Base-by-base conservation (phyloP, 2,113 vertebrate species). In the Lepisosteus oculatus region DNA sequence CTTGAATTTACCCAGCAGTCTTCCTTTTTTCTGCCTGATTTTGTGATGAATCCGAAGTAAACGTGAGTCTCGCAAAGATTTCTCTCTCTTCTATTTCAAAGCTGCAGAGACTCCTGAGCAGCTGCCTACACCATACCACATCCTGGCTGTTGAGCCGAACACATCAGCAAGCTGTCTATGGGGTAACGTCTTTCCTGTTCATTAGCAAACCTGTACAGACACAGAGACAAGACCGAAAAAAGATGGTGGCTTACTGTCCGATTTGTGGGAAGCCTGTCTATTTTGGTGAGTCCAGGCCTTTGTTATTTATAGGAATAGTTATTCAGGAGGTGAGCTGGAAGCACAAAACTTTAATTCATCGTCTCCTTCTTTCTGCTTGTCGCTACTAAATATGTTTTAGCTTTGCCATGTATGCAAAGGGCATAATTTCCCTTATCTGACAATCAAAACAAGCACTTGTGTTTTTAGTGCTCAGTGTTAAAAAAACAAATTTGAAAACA, bases 181-280 rank as follows among this genome's bases (percentile, higher is more conserved):
- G 13, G 61, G 43, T 65, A 65, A 72, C 66, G 68, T 67, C 66
- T 82, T 84, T 85, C 79, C 84, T 79, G 80, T 76, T 62, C 71
- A 59, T 61, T 44, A 61, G 51, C 4, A 69, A 59, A 17, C n/a
- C 51, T 74, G 7, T 64, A 71, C 70, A 63, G 55, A 59, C 43
- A 63, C 47, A 13, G 29, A 7, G 9, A 67, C 43, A 41, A 13
- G 11, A 61, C 8, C 56, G 63, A 68, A 15, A 15, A 68, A 86
- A 81, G 77, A 92, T 93, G 90, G 90, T 93, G 79, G 85, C 86
- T 74, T 93, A 91, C 83, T 93, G 92, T 83, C 92, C 91, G 66
- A 87, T 92, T 74, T 92, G 91, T 77, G 89, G 88, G 76, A 92
- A 92, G 77, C 92, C 90, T 8, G 90, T 94, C 87, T 93, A 92